A percentile compares a stretch with the other conserved stretches of the same genome.
These are phyloP conservation scores for Brachionus rubens DNA, from an alignment of 1,140 invertebrate genomes.

Conservation along the genomic window DNA sequence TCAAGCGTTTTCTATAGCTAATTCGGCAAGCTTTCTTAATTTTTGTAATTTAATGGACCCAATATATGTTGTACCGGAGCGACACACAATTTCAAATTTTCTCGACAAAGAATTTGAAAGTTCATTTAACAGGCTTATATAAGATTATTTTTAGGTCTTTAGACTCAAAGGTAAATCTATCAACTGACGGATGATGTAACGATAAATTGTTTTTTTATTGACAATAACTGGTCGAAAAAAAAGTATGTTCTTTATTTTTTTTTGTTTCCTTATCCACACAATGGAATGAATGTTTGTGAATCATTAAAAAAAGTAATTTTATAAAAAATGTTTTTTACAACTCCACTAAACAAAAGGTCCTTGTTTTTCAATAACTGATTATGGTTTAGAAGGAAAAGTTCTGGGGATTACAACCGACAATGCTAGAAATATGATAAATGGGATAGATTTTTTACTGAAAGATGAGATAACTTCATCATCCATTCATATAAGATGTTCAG, in stretches of 20 bases:
- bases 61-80: no score
- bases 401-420: constrained; percentile 4
- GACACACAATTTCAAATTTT: no score
- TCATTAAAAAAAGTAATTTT: constrained; percentile 18
- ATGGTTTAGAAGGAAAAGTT: neutral
- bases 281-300: neutral
- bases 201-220: constrained; percentile 3
- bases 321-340: neutral
- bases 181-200: neutral
- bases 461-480: neutral
- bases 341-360: neutral
- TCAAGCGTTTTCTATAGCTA: no score
- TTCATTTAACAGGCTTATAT: no score
- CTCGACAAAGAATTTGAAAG: no score
- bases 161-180: constrained; percentile 2
- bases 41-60: no score
- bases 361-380: neutral
- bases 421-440: constrained; percentile 2
- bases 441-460: neutral
- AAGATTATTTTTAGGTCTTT: no score
- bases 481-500: neutral
- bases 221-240: neutral
- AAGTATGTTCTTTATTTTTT: constrained; percentile 2
- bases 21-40: no score
- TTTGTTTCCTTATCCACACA: neutral